phyloP scores from a whole-genome alignment of 2,888 invertebrate genomes.

The Ophion costatus region DNA sequence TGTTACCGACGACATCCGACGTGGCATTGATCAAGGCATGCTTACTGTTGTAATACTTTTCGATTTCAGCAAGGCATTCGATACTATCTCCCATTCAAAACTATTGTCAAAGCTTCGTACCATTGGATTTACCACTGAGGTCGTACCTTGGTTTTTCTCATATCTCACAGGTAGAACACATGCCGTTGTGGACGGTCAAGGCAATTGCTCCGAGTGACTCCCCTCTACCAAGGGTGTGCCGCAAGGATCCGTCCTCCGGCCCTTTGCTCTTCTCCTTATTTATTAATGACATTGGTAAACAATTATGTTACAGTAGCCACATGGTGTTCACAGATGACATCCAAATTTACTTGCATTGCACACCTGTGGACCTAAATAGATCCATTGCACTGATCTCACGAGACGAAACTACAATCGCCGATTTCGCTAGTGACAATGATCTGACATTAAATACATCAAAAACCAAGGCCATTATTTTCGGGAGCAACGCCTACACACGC shows the following conservation, averaged over 20 bases:
- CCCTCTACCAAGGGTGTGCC: background rate
- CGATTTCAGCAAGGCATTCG: too few relatives aligned
- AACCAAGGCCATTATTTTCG: conserved; percentile 7
- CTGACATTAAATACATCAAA: conserved; percentile 9
- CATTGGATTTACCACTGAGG: too few relatives aligned
- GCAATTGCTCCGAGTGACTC: background rate
- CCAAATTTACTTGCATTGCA: conserved; percentile 21
- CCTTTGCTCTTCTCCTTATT: conserved; percentile 16
- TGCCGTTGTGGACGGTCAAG: background rate
- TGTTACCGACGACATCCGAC: too few relatives aligned
- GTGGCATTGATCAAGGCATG: too few relatives aligned
- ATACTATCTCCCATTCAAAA: too few relatives aligned
- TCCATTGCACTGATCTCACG: background rate
- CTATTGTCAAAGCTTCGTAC: too few relatives aligned
- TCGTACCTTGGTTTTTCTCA: background rate
- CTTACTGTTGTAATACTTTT: too few relatives aligned
- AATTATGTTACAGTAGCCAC: background rate
- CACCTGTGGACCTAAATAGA: background rate
- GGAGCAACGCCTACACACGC: background rate
- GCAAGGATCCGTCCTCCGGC: conserved; percentile 14
- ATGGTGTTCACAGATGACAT: conserved; percentile 45
- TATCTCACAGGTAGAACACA: conserved; percentile 18
- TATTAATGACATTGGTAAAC: conserved; percentile 24
- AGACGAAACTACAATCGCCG: background rate
- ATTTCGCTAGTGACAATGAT: background rate